A percentile compares a stretch with the other conserved stretches of the same genome.
phyloP scores from a whole-genome alignment of 2,888 invertebrate species.

The Terebella lapidaria region DNA sequence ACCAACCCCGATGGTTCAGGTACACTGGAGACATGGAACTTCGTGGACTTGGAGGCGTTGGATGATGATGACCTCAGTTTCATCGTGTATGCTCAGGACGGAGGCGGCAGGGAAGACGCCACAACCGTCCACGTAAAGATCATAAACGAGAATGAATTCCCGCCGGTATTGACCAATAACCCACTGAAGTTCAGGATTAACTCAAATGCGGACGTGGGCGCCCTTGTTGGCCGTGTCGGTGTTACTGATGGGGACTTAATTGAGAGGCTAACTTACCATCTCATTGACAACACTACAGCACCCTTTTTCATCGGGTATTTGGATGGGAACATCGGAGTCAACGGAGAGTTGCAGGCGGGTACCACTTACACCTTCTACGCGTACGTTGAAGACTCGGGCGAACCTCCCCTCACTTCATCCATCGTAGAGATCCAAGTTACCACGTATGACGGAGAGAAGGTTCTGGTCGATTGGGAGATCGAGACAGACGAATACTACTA shows the following conservation, averaged over 20 bases:
- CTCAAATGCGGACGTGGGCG: not conserved
- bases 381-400: not conserved
- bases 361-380: not conserved
- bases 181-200: not conserved
- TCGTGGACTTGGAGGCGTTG: not conserved
- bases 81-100: not conserved
- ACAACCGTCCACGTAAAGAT: not conserved
- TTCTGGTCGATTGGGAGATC: conserved; percentile 1
- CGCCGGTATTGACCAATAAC: not conserved
- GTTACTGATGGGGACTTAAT: not conserved
- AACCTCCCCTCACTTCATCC: not conserved
- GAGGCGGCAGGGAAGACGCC: not conserved
- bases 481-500: not conserved
- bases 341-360: not conserved
- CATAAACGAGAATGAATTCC: not conserved
- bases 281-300: not conserved
- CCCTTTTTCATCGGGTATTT: not conserved
- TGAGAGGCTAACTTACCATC: not conserved
- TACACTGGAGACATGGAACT: not conserved
- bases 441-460: not conserved
- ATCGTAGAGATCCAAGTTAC: not conserved
- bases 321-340: not conserved
- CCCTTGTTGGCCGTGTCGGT: not conserved
- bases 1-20: too few relatives aligned
- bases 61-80: not conserved